A percentile compares a stretch with the other conserved stretches of the same genome.
phyloP scores from a whole-genome alignment of 2,113 vertebrate species.

The Apodemus sylvaticus region DNA sequence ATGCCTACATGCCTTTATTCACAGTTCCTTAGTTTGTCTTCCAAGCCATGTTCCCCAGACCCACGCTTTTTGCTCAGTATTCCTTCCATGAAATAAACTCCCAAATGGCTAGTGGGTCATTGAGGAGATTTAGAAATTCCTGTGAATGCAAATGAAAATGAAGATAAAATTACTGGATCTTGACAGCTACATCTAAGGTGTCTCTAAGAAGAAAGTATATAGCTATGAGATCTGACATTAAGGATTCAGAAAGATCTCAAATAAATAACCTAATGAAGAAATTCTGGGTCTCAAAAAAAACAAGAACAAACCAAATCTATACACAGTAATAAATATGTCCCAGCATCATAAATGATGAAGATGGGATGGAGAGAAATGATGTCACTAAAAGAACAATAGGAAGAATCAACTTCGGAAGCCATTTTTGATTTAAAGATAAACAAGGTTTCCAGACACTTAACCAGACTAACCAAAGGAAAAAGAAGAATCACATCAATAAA shows the following conservation, averaged over 20 bases:
- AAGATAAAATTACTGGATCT: neutral
- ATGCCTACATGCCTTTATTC: neutral
- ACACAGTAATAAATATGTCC: neutral
- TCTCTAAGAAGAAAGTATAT: neutral
- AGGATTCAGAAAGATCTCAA: neutral
- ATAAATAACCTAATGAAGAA: neutral
- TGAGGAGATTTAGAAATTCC: neutral
- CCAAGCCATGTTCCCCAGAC: neutral
- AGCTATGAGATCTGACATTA: neutral
- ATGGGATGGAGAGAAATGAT: neutral
- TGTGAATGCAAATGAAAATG: neutral
- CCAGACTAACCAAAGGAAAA: neutral
- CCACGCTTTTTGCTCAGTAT: neutral
- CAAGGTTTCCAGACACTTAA: neutral
- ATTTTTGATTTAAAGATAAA: neutral
- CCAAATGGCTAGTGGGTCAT: neutral
- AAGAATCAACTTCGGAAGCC: neutral
- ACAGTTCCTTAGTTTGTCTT: neutral
- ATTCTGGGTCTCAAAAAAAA: neutral
- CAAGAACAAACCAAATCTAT: neutral
- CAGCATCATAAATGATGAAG: neutral
- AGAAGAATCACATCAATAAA: neutral
- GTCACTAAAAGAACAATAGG: neutral
- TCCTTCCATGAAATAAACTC: neutral
- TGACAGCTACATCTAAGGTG: neutral